A percentile compares a stretch with the other conserved stretches of the same genome.
Conservation (phyloP, 2,797 vertebrate genomes). For the Peromyscus nudipes region DNA sequence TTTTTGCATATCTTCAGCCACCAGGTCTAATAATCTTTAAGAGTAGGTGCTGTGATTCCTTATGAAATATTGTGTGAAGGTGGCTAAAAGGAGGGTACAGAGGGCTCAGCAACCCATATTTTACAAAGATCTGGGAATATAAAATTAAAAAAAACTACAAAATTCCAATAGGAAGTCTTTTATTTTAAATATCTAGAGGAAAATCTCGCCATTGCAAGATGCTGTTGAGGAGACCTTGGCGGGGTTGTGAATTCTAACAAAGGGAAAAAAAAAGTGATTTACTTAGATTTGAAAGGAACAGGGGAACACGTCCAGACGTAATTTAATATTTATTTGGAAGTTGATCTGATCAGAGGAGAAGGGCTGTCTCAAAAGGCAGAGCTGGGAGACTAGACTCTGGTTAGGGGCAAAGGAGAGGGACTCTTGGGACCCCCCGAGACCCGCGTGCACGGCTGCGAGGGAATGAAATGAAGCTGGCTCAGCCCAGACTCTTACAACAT, state of each 20-base stretch:
- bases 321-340: conserved; percentile 73
- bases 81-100: not conserved
- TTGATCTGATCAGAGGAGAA: conserved; percentile 70
- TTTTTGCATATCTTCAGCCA: not conserved
- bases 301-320: conserved; percentile 22
- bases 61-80: not conserved
- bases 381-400: conserved; percentile 28
- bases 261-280: not conserved
- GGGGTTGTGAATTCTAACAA: conserved; percentile 44
- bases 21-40: conserved; percentile 12
- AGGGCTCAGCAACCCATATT: not conserved
- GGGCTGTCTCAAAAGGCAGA: conserved; percentile 50
- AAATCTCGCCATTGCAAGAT: not conserved
- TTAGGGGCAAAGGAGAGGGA: conserved; percentile 40
- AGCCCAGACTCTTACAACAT: conserved; percentile 43
- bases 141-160: not conserved
- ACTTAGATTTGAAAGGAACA: conserved; percentile 54
- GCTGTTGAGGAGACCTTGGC: not conserved
- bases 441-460: not conserved
- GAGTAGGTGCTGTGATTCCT: conserved; percentile 1
- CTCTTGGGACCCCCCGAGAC: not conserved
- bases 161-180: not conserved
- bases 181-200: not conserved
- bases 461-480: not conserved
- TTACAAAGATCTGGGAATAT: conserved; percentile 19